phyloP scores from a whole-genome alignment of 2,797 vertebrate genomes.

The Cossypha heuglini region DNA sequence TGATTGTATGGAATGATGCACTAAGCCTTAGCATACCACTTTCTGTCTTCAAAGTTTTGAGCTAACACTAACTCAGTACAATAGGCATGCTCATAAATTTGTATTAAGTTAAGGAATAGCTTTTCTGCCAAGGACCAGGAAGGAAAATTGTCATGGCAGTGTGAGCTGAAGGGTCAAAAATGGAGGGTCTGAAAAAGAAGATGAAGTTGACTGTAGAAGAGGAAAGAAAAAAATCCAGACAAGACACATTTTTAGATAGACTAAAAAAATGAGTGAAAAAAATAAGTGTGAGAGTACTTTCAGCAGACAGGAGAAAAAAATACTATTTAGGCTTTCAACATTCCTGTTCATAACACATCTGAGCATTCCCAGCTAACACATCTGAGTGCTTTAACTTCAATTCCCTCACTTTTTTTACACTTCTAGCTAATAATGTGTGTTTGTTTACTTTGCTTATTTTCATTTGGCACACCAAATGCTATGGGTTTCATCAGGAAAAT shows the following conservation, averaged over 20 bases:
- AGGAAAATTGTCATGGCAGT: neutral
- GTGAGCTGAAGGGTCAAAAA: neutral
- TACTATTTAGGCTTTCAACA: neutral
- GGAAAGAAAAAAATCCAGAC: neutral
- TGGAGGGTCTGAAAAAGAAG: neutral
- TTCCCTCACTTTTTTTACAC: neutral
- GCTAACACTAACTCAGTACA: neutral
- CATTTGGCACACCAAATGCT: neutral
- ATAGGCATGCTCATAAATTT: neutral
- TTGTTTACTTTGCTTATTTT: neutral
- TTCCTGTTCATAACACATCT: neutral
- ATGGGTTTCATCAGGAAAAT: neutral
- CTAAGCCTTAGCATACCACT: neutral
- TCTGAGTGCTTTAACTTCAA: neutral
- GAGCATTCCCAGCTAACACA: neutral
- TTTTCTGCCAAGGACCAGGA: neutral
- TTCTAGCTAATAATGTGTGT: neutral
- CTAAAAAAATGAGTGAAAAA: neutral
- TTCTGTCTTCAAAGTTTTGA: neutral
- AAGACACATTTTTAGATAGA: neutral
- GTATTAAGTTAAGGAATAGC: neutral
- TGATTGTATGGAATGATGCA: neutral
- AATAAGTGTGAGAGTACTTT: neutral
- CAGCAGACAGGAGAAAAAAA: neutral
- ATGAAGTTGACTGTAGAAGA: neutral